phyloP scores from a whole-genome alignment of 2,888 invertebrate species.

The Coelopa pilipes region DNA sequence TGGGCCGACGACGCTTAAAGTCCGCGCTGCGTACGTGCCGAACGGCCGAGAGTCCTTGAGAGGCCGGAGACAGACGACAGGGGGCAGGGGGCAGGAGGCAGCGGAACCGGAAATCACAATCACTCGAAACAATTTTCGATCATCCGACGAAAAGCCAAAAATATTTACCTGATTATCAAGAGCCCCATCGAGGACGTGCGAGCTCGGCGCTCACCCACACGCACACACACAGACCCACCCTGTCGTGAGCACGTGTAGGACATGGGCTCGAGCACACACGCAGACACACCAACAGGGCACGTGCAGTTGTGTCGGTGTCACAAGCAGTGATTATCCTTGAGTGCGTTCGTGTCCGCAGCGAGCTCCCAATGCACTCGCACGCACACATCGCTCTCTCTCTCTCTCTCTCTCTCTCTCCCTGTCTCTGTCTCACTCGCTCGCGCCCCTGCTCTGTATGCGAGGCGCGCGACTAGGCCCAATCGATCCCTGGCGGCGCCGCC shows the following conservation, averaged over 20 bases:
- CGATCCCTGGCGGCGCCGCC: not conserved
- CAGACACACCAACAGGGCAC: not conserved
- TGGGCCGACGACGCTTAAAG: too few relatives aligned
- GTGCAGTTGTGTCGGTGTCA: conserved; percentile 13
- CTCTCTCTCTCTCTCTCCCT: not conserved
- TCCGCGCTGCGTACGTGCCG: too few relatives aligned
- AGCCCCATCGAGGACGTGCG: conserved; percentile 9
- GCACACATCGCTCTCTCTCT: not conserved
- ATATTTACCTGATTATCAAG: conserved; percentile 28
- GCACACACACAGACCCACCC: not conserved
- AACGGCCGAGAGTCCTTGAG: too few relatives aligned
- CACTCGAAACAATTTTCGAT: not conserved
- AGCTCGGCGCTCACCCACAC: not conserved
- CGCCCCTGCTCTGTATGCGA: not conserved
- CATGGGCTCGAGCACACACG: not conserved
- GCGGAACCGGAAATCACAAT: too few relatives aligned
- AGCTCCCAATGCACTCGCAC: not conserved
- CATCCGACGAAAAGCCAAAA: conserved; percentile 4
- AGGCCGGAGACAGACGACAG: too few relatives aligned
- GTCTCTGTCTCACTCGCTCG: too few relatives aligned
- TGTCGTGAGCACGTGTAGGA: not conserved
- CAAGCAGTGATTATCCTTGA: conserved; percentile 25
- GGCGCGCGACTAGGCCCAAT: too few relatives aligned
- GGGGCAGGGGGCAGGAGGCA: too few relatives aligned
- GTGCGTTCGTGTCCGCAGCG: conserved; percentile 20